Percentiles rank a stretch among this genome's conserved stretches.
These are phyloP conservation scores for Catagonus wagneri DNA, from an alignment of 2,113 vertebrate genomes.

Conservation along the genomic window DNA sequence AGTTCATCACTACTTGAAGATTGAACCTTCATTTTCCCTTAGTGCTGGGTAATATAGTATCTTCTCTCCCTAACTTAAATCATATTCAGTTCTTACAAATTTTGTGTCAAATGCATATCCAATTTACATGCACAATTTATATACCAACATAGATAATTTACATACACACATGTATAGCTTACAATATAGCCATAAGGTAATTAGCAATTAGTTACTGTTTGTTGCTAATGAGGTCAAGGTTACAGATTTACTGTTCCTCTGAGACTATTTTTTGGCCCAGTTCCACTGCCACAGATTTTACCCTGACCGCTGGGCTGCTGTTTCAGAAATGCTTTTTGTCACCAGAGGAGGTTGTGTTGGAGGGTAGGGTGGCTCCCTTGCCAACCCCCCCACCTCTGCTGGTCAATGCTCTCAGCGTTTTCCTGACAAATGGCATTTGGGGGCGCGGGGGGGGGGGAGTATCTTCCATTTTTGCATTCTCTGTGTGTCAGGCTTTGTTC, in stretches of 20 bases:
- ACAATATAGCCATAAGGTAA: constrained; percentile 52
- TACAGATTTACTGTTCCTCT: constrained; percentile 22
- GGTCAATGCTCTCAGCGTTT: background rate
- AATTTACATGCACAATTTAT: constrained; percentile 13
- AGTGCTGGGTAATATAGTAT: background rate
- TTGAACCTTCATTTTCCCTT: background rate
- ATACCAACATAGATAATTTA: background rate
- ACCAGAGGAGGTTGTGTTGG: background rate
- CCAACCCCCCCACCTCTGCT: background rate
- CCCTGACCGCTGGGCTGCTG: background rate
- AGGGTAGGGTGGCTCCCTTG: background rate
- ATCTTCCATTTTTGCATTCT: background rate
- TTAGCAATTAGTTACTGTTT: constrained; percentile 64
- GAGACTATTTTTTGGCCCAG: constrained; percentile 50
- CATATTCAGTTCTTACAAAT: background rate
- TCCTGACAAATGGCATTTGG: background rate
- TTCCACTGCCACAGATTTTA: constrained; percentile 18
- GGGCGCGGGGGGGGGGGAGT: rapidly evolving
- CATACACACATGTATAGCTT: background rate
- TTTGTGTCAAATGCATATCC: background rate
- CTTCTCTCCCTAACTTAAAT: background rate
- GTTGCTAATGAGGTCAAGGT: constrained; percentile 68
- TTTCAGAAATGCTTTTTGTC: constrained; percentile 39
- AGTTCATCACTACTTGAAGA: background rate
- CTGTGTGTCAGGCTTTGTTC: background rate